Conservation (phyloP, 2,797 vertebrate species). For the Labeo calbasu region DNA sequence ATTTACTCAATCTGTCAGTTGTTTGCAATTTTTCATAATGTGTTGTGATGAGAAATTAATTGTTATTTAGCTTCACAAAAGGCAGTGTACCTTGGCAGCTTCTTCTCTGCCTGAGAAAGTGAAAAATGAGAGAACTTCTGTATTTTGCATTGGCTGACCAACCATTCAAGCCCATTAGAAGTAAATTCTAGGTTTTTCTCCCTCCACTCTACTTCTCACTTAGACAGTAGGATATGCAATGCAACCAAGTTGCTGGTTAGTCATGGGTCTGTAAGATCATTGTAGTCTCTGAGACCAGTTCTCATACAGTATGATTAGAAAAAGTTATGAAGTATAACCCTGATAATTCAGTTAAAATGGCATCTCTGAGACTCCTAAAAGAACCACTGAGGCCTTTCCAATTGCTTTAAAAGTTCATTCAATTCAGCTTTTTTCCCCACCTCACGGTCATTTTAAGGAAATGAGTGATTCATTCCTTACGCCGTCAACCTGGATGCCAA, state of each 20-base stretch:
- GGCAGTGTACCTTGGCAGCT: slow-evolving; percentile 19
- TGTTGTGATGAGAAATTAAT: slow-evolving; percentile 32
- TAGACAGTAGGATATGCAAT: background rate
- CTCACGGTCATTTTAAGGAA: background rate
- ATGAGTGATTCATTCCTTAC: slow-evolving; percentile 12
- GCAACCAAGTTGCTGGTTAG: background rate
- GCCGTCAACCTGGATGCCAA: slow-evolving; percentile 10
- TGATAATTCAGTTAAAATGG: background rate
- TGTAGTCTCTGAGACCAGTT: background rate
- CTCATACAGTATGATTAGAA: background rate
- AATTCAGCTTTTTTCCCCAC: background rate
- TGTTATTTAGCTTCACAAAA: slow-evolving; percentile 30
- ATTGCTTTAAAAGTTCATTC: background rate
- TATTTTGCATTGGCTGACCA: slow-evolving; percentile 23
- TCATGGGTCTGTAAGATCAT: background rate
- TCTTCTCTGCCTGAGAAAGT: slow-evolving; percentile 18
- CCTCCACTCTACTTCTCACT: too few species aligned
- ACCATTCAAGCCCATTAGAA: background rate
- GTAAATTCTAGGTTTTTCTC: background rate
- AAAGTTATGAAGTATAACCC: background rate
- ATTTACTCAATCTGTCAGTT: slow-evolving; percentile 35
- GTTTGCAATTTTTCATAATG: slow-evolving; percentile 40
- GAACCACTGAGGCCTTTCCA: background rate
- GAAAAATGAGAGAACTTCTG: slow-evolving; percentile 11
- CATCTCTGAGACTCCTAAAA: background rate